Conservation (phyloP, 2,797 vertebrate species). For the Meriones psammophilus region DNA sequence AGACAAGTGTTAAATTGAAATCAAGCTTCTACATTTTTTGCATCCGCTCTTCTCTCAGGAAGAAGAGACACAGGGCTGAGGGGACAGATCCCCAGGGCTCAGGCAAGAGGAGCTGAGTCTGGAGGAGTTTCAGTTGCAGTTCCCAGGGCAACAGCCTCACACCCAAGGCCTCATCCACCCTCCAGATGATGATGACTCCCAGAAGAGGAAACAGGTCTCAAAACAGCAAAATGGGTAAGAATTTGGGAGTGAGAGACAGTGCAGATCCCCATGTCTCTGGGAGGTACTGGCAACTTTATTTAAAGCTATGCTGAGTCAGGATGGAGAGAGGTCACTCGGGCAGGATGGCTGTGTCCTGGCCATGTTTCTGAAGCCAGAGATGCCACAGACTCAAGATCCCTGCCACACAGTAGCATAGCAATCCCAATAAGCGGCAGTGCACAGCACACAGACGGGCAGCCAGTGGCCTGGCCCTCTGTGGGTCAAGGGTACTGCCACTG, state of each 20-base stretch:
- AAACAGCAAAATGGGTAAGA: background rate
- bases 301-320: background rate
- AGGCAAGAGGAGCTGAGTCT: background rate
- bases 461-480: too few species aligned
- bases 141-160: background rate
- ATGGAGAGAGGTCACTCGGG: background rate
- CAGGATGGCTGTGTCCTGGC: background rate
- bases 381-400: background rate
- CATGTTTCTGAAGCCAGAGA: background rate
- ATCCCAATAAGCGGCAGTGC: background rate
- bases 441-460: background rate
- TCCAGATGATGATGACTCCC: too few species aligned
- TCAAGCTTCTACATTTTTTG: background rate
- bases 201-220: background rate
- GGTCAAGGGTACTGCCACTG: background rate
- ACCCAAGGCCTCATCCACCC: background rate
- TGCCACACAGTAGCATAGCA: background rate
- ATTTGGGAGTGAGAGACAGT: background rate
- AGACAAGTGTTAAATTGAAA: background rate
- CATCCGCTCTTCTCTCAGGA: background rate
- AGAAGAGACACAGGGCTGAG: background rate
- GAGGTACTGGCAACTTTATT: background rate
- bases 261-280: fast-evolving
- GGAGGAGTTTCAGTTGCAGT: background rate
- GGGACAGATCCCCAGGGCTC: background rate